Evolutionary conservation across 1,140 invertebrate genomes (phyloP).

Genomic region (Oreohelix idahoensis): DNA sequence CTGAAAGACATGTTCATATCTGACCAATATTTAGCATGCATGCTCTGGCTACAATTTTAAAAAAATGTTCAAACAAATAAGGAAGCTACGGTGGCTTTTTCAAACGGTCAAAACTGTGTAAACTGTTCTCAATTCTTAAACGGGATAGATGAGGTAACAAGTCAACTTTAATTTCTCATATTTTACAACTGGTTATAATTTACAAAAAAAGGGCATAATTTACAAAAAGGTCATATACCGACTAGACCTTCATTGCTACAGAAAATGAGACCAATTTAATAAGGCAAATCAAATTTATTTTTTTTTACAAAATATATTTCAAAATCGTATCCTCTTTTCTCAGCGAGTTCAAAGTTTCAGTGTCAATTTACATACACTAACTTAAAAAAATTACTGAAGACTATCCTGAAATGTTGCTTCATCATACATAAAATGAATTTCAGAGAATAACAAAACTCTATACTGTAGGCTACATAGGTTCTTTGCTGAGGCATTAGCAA

Average conservation of each 20-base stretch:
- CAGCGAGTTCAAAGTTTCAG: no score
- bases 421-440: no score
- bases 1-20: not conserved
- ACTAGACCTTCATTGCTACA: not conserved
- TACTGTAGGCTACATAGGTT: no score
- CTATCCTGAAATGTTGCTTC: no score
- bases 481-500: no score
- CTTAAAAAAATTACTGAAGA: no score
- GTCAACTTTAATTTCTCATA: not conserved
- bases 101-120: not conserved
- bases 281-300: no score
- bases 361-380: no score
- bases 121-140: not conserved
- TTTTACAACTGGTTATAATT: not conserved
- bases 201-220: not conserved
- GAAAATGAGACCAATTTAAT: not conserved
- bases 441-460: no score
- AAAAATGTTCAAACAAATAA: not conserved
- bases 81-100: not conserved
- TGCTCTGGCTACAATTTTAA: not conserved
- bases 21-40: not conserved
- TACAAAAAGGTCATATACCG: not conserved
- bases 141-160: not conserved
- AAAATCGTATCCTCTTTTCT: no score
- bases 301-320: not conserved